phyloP scores from a whole-genome alignment of 2,113 vertebrate genomes.

The Microcebus jonahi region DNA sequence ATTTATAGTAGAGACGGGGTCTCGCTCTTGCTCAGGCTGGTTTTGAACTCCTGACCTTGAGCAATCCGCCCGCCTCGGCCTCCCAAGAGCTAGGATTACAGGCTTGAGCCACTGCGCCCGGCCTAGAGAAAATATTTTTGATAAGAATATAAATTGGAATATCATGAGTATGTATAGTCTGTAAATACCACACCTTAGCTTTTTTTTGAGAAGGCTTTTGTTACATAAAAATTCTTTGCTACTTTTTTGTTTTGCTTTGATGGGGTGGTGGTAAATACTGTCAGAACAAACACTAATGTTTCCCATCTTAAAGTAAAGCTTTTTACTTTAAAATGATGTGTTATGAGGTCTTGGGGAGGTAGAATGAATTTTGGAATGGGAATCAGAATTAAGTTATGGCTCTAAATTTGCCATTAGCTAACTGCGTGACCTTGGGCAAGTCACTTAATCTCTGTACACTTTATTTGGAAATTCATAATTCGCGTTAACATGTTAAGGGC shows the following conservation, averaged over 20 bases:
- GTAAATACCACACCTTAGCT: neutral
- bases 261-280: neutral
- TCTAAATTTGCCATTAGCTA: conserved; percentile 10
- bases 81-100: too few relatives aligned
- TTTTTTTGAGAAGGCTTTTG: conserved; percentile 9
- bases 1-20: too few relatives aligned
- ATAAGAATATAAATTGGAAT: neutral
- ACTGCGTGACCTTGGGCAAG: conserved; percentile 29
- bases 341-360: neutral
- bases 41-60: too few relatives aligned
- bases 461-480: neutral
- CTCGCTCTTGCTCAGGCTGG: too few relatives aligned
- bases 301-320: neutral
- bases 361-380: neutral
- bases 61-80: too few relatives aligned
- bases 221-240: conserved; percentile 42
- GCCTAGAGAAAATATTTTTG: conserved; percentile 1
- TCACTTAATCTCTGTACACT: neutral
- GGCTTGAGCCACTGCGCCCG: too few relatives aligned
- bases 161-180: neutral
- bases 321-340: neutral
- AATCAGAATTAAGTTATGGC: neutral
- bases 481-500: neutral
- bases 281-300: neutral
- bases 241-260: neutral